Conservation (phyloP, 2,888 invertebrate genomes). For the Fabriciana adippe region DNA sequence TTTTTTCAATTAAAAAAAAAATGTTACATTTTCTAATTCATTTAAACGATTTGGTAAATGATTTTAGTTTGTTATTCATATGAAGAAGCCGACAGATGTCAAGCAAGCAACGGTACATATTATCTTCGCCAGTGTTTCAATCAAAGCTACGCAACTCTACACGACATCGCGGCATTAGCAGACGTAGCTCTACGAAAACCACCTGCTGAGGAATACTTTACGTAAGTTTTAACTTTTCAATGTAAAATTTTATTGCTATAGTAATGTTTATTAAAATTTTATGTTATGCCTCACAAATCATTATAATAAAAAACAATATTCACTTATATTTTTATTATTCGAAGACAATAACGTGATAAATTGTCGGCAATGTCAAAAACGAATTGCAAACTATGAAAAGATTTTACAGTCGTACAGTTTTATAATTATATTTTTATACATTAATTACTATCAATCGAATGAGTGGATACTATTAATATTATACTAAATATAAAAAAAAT, state of each 20-base stretch:
- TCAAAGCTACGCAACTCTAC: slow-evolving; percentile 75
- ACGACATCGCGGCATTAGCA: slow-evolving; percentile 81
- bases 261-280: neutral
- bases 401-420: too few species aligned
- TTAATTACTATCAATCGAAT: too few species aligned
- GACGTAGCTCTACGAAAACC: slow-evolving; percentile 82
- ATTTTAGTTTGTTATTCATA: slow-evolving; percentile 86
- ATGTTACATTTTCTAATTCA: neutral
- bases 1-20: neutral
- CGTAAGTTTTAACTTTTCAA: slow-evolving; percentile 69
- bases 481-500: too few species aligned
- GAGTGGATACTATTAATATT: too few species aligned
- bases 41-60: neutral
- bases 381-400: too few species aligned
- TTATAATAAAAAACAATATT: too few species aligned
- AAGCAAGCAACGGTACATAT: slow-evolving; percentile 83
- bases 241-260: neutral
- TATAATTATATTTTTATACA: too few species aligned
- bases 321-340: too few species aligned
- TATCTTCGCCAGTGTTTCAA: slow-evolving; percentile 85
- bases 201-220: slow-evolving; percentile 89
- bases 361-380: too few species aligned
- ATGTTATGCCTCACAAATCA: too few species aligned
- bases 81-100: slow-evolving; percentile 84
- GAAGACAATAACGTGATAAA: too few species aligned